Base-by-base conservation (phyloP, 2,797 vertebrate species). In the Lerista edwardsae region DNA sequence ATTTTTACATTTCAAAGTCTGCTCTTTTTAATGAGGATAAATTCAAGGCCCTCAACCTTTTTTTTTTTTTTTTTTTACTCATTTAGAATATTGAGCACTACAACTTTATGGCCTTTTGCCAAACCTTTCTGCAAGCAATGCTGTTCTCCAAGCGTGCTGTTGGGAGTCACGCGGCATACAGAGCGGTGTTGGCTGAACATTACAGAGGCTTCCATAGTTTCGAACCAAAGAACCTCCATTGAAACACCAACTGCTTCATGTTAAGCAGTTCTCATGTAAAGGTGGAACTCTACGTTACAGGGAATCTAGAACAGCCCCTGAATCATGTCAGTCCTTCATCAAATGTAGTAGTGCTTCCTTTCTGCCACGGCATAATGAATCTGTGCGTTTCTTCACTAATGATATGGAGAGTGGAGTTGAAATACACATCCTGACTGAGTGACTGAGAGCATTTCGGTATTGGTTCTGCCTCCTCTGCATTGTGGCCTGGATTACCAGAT, bases 41-140 rank as follows among this genome's bases (percentile, higher is more conserved):
- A 72, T 15, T 59, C 73, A 87, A 1, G 55, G 55, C 19, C 65
- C 21, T 80, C 47, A 91, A n/a, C 15, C 62, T 84, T 83, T 82
- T 44, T 72, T 55, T 61, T 12, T 86, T 44, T 12, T 57, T 84
- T 83, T 82, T 44, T 72, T 55, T 61, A 7, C 86, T 44, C 0
- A 6, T 31, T 76, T 80, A 59, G 25, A 44, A 86, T 85, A 47
- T 59, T 74, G 19, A 86, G 19, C 75, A 3, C 1, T 75, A 80
- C 23, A 55, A n/a, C 8, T 86, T 86, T 86, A 69, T 80, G 89
- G 86, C 73, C 81, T 11, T 41, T 77, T 80, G 10, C 1, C 67
- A 10, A 82, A 51, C 83, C 87, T 89, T 92, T 31, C 79, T 74
- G 71, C 79, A 86, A 84, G 29, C 10, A 87, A 12, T 47, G 29